These are phyloP conservation scores for Sminthopsis crassicaudata DNA, from an alignment of 2,113 vertebrate species.

Conservation along the genomic window DNA sequence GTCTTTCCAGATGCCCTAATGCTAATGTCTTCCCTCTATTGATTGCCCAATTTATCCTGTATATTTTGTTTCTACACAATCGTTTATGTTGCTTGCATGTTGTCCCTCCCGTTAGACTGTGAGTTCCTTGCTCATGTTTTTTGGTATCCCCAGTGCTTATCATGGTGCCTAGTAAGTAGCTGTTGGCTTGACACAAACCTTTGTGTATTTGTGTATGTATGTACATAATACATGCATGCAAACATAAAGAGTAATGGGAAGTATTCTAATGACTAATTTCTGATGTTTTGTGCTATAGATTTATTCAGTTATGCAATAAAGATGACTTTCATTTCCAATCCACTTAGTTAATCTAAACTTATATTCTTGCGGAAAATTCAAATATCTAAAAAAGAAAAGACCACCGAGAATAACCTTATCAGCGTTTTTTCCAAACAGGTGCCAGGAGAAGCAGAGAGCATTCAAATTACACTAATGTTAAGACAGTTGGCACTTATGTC, in stretches of 20 bases:
- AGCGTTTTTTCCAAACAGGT: background rate
- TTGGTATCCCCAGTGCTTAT: background rate
- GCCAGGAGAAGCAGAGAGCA: background rate
- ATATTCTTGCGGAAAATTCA: slow-evolving; percentile 34
- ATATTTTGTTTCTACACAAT: background rate
- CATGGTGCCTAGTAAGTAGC: background rate
- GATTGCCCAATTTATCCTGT: background rate
- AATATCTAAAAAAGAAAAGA: background rate
- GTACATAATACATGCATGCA: background rate
- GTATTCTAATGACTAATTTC: background rate
- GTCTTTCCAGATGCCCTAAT: background rate
- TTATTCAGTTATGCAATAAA: background rate
- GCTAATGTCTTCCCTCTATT: background rate
- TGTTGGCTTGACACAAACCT: background rate
- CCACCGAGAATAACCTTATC: background rate
- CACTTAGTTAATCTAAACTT: background rate
- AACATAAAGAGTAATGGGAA: background rate
- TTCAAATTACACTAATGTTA: background rate
- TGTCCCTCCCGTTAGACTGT: background rate
- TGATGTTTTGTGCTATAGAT: slow-evolving; percentile 31
- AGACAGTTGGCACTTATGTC: background rate
- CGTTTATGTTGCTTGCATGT: background rate
- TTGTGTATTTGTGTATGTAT: background rate
- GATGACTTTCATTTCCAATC: slow-evolving; percentile 6
- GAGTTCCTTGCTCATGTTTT: background rate